Evolutionary conservation across 2,888 invertebrate species (phyloP).

Genomic region (Zeuzera pyrina): DNA sequence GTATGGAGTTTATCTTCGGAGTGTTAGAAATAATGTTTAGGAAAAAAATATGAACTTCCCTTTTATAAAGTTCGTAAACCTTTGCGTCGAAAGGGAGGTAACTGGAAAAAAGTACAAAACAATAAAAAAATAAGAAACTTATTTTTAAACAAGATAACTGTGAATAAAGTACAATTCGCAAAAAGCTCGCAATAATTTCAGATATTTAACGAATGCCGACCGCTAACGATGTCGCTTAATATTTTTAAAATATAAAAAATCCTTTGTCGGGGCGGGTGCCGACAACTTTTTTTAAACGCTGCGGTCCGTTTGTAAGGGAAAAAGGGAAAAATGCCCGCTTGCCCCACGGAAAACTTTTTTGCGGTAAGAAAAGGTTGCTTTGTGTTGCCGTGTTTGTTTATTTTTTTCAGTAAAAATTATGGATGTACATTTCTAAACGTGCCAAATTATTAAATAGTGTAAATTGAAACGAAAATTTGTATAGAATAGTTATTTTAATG

Average conservation of each 20-base stretch:
- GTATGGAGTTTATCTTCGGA: no score
- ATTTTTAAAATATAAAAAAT: conserved; percentile 59
- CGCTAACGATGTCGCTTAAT: conserved; percentile 69
- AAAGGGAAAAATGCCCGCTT: conserved; percentile 60
- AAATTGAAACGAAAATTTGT: no score
- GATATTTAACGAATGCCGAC: conserved; percentile 67
- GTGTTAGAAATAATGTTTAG: no score
- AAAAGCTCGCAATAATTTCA: conserved; percentile 46
- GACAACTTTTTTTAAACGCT: conserved; percentile 59
- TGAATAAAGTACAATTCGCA: conserved; percentile 20
- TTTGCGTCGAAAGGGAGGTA: conserved; percentile 31
- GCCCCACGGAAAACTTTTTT: conserved; percentile 60
- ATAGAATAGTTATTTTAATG: no score
- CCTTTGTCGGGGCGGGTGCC: conserved; percentile 51
- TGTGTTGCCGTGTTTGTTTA: conserved; percentile 35
- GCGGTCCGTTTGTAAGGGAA: conserved; percentile 62
- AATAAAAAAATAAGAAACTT: conserved; percentile 29
- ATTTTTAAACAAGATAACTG: conserved; percentile 14
- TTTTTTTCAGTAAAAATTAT: conserved; percentile 23
- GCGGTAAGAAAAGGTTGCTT: conserved; percentile 69
- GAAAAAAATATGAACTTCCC: no score
- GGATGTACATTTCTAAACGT: no score
- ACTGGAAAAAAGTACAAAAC: conserved; percentile 26
- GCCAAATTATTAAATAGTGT: no score
- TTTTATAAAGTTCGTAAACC: conserved; percentile 33